Evolutionary conservation across 2,888 invertebrate species (phyloP).

Genomic region (Danaus chrysippus): DNA sequence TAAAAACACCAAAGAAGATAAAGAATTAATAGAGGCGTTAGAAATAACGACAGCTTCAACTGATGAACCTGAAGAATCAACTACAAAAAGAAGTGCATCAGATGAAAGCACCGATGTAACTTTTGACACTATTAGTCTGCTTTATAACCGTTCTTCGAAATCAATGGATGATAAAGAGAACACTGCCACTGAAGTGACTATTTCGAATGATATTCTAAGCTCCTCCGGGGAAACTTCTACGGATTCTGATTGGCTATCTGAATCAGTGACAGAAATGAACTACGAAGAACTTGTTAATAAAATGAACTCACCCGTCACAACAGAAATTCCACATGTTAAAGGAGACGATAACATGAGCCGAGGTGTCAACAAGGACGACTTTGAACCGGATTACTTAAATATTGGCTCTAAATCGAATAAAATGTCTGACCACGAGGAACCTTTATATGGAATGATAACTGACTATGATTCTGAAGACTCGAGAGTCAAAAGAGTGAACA

Average conservation of each 20-base stretch:
- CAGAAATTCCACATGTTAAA: conserved; percentile 47
- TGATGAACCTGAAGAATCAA: conserved; percentile 21
- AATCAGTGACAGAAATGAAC: conserved; percentile 57
- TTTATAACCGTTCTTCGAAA: conserved; percentile 62
- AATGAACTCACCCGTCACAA: conserved; percentile 49
- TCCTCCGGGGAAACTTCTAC: conserved; percentile 37
- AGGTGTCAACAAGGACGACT: conserved; percentile 55
- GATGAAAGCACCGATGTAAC: conserved; percentile 55
- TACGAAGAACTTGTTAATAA: conserved; percentile 54
- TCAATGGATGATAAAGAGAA: conserved; percentile 44
- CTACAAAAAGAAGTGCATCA: conserved; percentile 22
- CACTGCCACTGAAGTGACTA: conserved; percentile 32
- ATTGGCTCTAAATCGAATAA: conserved; percentile 48
- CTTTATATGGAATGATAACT: conserved; percentile 55
- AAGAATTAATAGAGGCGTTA: conserved; percentile 44
- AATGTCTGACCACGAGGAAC: conserved; percentile 50
- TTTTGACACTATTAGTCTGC: conserved; percentile 58
- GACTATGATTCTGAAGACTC: conserved; percentile 64
- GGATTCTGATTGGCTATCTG: conserved; percentile 64
- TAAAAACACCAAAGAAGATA: conserved; percentile 39
- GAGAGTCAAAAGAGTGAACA: conserved; percentile 58
- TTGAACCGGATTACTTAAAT: conserved; percentile 67
- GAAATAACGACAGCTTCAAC: conserved; percentile 33
- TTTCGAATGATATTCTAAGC: conserved; percentile 33
- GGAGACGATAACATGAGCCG: conserved; percentile 52